Percentiles rank a stretch among this genome's conserved stretches.
phyloP scores from a whole-genome alignment of 2,888 invertebrate genomes.

The Noctua comes region DNA sequence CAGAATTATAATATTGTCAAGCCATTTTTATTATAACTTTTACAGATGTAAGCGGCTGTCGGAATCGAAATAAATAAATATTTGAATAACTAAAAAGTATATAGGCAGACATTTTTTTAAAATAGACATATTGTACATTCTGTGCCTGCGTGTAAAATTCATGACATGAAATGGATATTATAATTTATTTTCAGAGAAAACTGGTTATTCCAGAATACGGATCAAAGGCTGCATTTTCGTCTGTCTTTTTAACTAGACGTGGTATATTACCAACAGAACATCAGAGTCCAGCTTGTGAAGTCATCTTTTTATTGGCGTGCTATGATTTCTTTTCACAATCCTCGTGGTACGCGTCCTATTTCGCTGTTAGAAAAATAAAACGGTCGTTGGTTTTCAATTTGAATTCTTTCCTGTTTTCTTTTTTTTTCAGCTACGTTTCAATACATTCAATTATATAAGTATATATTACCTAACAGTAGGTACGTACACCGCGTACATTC shows the following conservation, averaged over 20 bases:
- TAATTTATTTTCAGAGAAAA: background rate
- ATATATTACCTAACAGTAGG: background rate
- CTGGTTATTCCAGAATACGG: no score
- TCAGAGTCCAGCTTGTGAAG: background rate
- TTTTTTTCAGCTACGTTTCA: background rate
- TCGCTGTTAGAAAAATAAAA: background rate
- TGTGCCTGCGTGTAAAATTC: background rate
- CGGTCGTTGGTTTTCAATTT: background rate
- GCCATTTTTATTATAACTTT: conserved; percentile 28
- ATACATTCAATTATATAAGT: background rate
- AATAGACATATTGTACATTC: background rate
- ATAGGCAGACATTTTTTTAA: background rate
- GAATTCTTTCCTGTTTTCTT: background rate
- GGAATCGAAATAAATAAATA: background rate
- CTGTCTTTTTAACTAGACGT: background rate
- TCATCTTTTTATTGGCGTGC: background rate
- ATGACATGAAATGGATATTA: background rate
- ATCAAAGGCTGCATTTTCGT: background rate
- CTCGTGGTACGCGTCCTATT: background rate
- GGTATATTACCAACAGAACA: background rate
- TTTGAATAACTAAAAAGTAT: conserved; percentile 1
- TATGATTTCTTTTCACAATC: background rate
- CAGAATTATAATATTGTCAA: conserved; percentile 27
- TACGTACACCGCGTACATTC: conserved; percentile 15
- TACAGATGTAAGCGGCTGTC: conserved; percentile 11